These are phyloP conservation scores for Apostichopus japonicus DNA, from an alignment of 35 echinoderm and acorn worm species.

Conservation along the genomic window DNA sequence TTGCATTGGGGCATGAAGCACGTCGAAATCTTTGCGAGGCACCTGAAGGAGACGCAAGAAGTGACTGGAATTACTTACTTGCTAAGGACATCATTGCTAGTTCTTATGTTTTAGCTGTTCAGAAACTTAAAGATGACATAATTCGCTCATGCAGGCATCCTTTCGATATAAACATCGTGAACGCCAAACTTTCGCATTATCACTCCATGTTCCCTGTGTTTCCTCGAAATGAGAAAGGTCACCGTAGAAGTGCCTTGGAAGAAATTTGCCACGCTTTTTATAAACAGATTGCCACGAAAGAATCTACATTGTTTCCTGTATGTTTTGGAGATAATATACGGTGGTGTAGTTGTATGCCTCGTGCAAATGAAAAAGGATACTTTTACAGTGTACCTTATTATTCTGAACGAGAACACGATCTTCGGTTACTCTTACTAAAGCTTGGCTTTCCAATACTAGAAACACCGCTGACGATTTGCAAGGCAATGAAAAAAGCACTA, in stretches of 20 bases:
- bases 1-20: constrained; percentile 73
- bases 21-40: constrained; percentile 73
- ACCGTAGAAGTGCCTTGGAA: background rate
- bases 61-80: constrained; percentile 73
- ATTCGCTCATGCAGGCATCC: no score
- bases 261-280: constrained; percentile 16
- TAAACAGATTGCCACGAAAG: background rate
- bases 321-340: background rate
- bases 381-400: background rate
- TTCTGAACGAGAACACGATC: background rate
- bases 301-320: constrained; percentile 1
- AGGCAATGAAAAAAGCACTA: background rate
- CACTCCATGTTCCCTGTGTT: background rate
- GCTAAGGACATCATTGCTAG: constrained; percentile 39
- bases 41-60: constrained; percentile 27
- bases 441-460: constrained; percentile 2
- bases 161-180: background rate
- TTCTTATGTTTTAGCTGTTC: constrained; percentile 45
- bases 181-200: background rate
- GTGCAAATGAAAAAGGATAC: background rate
- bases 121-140: background rate
- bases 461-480: background rate
- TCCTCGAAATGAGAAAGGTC: no score
- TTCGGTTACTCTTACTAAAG: background rate
- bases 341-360: background rate